phyloP scores from a whole-genome alignment of 92 coral and sea anemone genomes.

The Metridium senile region DNA sequence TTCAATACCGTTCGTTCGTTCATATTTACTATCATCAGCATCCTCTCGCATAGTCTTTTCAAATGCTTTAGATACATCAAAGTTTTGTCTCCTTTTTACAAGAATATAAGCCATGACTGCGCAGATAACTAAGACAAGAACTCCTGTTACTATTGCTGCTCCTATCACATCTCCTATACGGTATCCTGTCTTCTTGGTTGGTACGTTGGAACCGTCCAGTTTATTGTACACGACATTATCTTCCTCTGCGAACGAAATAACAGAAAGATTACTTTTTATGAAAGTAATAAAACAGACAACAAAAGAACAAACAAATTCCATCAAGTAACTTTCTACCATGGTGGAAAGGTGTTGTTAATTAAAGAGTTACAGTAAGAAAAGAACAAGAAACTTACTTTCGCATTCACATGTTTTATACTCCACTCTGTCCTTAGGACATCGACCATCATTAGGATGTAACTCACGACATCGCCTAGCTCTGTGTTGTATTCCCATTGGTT shows the following conservation, averaged over 20 bases:
- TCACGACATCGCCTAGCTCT: slow-evolving; percentile 60
- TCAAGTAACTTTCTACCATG: too few species aligned
- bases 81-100: slow-evolving; percentile 33
- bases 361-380: too few species aligned
- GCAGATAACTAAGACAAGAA: slow-evolving; percentile 40
- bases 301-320: too few species aligned
- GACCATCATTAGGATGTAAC: slow-evolving; percentile 14
- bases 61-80: slow-evolving; percentile 53
- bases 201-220: neutral
- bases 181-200: slow-evolving; percentile 10
- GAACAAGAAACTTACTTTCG: slow-evolving; percentile 21
- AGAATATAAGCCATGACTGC: slow-evolving; percentile 38
- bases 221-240: neutral
- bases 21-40: slow-evolving; percentile 42
- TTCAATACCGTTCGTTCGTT: slow-evolving; percentile 37
- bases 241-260: slow-evolving; percentile 3
- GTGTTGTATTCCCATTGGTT: slow-evolving; percentile 53
- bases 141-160: slow-evolving; percentile 39
- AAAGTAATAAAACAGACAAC: too few species aligned
- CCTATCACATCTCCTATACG: slow-evolving; percentile 52
- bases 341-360: too few species aligned
- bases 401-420: slow-evolving; percentile 42
- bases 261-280: neutral
- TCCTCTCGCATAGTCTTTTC: slow-evolving; percentile 48
- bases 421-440: slow-evolving; percentile 51